These are phyloP conservation scores for Tetraneura akinire DNA, from an alignment of 1,140 invertebrate species.

Conservation along the genomic window DNA sequence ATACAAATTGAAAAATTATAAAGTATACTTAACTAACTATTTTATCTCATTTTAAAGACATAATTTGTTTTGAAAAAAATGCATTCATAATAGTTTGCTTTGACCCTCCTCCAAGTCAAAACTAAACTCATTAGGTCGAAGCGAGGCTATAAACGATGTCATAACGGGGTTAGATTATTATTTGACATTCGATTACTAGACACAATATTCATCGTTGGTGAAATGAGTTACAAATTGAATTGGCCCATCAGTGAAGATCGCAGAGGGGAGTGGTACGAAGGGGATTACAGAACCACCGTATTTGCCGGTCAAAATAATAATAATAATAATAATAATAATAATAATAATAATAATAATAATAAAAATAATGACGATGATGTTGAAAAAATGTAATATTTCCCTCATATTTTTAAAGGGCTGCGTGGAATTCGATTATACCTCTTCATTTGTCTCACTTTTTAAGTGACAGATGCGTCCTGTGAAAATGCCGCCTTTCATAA, in stretches of 20 bases:
- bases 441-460: conserved; percentile 46
- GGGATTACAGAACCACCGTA: conserved; percentile 34
- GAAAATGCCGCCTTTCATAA: conserved; percentile 35
- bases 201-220: conserved; percentile 50
- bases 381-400: conserved; percentile 33
- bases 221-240: conserved; percentile 51
- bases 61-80: conserved; percentile 30
- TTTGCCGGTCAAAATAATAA: conserved; percentile 47
- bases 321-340: conserved; percentile 41
- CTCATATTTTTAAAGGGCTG: conserved; percentile 36
- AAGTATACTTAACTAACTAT: not conserved
- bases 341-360: conserved; percentile 26
- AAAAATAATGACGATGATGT: not conserved
- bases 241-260: conserved; percentile 32
- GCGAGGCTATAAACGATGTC: conserved; percentile 50
- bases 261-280: conserved; percentile 28
- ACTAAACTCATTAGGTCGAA: conserved; percentile 45
- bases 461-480: conserved; percentile 46
- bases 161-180: conserved; percentile 50
- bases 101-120: conserved; percentile 24
- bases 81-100: conserved; percentile 22
- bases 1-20: not conserved
- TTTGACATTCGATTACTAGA: conserved; percentile 49
- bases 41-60: conserved; percentile 18
- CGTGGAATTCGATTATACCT: conserved; percentile 44